These are phyloP conservation scores for Hymenochirus boettgeri DNA, from an alignment of 2,113 vertebrate genomes.

Conservation along the genomic window DNA sequence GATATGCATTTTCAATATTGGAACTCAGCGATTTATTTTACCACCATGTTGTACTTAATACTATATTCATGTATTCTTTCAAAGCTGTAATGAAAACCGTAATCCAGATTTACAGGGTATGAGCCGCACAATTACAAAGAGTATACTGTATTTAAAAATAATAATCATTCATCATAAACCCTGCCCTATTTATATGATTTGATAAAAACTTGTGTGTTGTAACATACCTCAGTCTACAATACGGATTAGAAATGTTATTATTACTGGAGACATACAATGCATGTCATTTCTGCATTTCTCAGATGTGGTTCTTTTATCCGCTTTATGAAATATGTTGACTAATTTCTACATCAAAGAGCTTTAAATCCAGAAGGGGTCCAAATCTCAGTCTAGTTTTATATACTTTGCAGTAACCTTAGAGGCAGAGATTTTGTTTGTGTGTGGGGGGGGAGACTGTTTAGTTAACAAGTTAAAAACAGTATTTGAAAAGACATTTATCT, in stretches of 20 bases:
- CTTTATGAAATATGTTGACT: conserved; percentile 15
- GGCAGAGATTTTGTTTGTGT: too few relatives aligned
- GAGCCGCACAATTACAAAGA: conserved; percentile 69
- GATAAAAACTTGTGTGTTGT: conserved; percentile 6
- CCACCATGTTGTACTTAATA: conserved; percentile 66
- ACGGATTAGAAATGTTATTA: conserved; percentile 1
- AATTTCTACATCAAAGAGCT: conserved; percentile 12
- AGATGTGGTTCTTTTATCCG: conserved; percentile 3
- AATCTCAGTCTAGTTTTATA: too few relatives aligned
- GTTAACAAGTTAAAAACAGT: neutral
- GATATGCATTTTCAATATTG: conserved; percentile 54
- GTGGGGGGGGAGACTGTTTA: neutral
- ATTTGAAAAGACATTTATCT: too few relatives aligned
- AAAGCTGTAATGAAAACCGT: conserved; percentile 68
- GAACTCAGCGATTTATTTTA: conserved; percentile 68
- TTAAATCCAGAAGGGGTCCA: conserved; percentile 22
- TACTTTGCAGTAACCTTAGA: too few relatives aligned
- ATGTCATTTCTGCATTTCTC: neutral
- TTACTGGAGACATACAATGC: conserved; percentile 6
- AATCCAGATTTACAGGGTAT: conserved; percentile 72
- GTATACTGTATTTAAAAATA: conserved; percentile 52
- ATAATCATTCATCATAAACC: conserved; percentile 64
- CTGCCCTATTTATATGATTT: conserved; percentile 53
- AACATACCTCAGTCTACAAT: conserved; percentile 1
- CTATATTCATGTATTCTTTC: conserved; percentile 62